These are phyloP conservation scores for Trichogramma pretiosum DNA, from an alignment of 1,140 invertebrate species.

Conservation along the genomic window DNA sequence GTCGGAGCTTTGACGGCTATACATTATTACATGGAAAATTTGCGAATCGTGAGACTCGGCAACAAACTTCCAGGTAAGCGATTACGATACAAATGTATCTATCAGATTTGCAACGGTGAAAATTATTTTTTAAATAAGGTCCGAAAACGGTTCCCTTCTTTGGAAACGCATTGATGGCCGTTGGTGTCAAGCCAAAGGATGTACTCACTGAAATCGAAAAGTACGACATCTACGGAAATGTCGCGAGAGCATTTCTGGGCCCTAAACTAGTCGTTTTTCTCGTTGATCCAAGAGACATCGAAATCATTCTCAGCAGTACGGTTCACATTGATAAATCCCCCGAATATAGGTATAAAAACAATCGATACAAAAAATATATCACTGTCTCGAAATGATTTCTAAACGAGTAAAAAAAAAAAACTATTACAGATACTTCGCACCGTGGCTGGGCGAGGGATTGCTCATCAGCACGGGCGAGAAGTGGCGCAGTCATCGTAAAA, in stretches of 20 bases:
- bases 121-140: slow-evolving; percentile 22
- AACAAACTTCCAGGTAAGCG: slow-evolving; percentile 35
- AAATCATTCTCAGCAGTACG: slow-evolving; percentile 59
- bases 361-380: not conserved
- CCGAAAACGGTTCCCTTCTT: slow-evolving; percentile 47
- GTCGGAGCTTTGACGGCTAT: slow-evolving; percentile 18
- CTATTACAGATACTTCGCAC: slow-evolving; percentile 62
- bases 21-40: slow-evolving; percentile 33
- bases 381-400: too few relatives aligned
- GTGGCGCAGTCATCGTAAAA: slow-evolving; percentile 76
- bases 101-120: not conserved
- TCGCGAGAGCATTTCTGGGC: slow-evolving; percentile 56
- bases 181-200: slow-evolving; percentile 48
- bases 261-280: slow-evolving; percentile 56
- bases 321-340: slow-evolving; percentile 74
- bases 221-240: slow-evolving; percentile 49
- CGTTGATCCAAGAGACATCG: slow-evolving; percentile 57
- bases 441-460: slow-evolving; percentile 82
- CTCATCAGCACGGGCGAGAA: slow-evolving; percentile 73
- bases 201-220: slow-evolving; percentile 38
- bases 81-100: not conserved
- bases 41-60: slow-evolving; percentile 26
- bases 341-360: slow-evolving; percentile 42
- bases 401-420: not conserved
- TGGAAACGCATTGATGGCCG: slow-evolving; percentile 49